phyloP scores from a whole-genome alignment of 2,113 vertebrate genomes.

The Zosterops borbonicus region DNA sequence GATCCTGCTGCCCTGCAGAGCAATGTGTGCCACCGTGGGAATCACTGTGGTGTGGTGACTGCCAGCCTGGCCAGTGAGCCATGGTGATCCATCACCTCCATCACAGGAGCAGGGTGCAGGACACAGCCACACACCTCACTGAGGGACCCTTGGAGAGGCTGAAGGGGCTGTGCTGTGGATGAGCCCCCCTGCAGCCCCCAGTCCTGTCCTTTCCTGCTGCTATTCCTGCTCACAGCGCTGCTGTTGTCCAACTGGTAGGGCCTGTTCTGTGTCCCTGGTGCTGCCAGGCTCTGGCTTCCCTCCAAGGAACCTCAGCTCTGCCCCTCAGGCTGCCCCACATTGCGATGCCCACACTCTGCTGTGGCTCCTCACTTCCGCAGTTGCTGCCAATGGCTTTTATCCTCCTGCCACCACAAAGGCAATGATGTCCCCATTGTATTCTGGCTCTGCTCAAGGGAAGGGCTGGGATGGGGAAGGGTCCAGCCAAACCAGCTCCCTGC shows the following conservation, averaged over 20 bases:
- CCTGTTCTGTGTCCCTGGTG: accelerated
- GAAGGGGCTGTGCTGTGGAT: not conserved
- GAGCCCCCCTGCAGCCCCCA: accelerated
- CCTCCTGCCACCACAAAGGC: not conserved
- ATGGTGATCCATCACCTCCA: not conserved
- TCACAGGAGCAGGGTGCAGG: not conserved
- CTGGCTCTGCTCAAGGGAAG: not conserved
- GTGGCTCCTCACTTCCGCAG: not conserved
- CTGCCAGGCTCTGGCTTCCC: not conserved
- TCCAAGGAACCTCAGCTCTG: not conserved
- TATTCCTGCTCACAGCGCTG: not conserved
- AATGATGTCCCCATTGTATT: not conserved
- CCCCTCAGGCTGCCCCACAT: not conserved
- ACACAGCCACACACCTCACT: not conserved
- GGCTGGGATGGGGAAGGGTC: not conserved
- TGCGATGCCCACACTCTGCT: accelerated
- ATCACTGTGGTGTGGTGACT: accelerated
- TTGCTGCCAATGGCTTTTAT: not conserved
- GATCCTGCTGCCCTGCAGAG: not conserved
- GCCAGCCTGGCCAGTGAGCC: not conserved
- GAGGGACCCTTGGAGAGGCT: not conserved
- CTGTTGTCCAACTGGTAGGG: not conserved
- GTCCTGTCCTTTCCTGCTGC: not conserved
- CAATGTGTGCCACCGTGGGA: not conserved
- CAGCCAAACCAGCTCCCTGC: not conserved